Conservation (phyloP, 2,113 vertebrate genomes). For the Catagonus wagneri region DNA sequence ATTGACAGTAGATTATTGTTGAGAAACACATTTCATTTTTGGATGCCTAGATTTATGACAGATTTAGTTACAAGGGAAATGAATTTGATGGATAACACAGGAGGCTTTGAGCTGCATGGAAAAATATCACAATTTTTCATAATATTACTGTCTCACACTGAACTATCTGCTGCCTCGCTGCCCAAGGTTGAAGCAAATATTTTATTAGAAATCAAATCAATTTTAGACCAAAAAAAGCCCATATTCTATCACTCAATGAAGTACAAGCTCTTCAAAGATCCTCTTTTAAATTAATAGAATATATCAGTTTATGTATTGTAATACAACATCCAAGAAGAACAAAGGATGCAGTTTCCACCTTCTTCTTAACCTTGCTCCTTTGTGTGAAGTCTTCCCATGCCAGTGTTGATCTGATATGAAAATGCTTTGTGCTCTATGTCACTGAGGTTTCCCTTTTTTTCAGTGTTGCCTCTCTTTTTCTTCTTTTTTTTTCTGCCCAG, state of each 20-base stretch:
- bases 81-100: conserved; percentile 65
- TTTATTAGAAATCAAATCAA: conserved; percentile 76
- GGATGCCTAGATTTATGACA: conserved; percentile 67
- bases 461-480: background rate
- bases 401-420: conserved; percentile 15
- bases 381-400: background rate
- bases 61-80: conserved; percentile 74
- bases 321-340: conserved; percentile 54
- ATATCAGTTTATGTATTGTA: conserved; percentile 63
- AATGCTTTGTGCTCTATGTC: background rate
- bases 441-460: background rate
- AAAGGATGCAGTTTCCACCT: conserved; percentile 47
- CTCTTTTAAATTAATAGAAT: conserved; percentile 74
- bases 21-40: conserved; percentile 72
- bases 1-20: conserved; percentile 70
- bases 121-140: conserved; percentile 58
- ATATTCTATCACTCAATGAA: conserved; percentile 63
- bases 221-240: conserved; percentile 71
- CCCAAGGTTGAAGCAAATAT: conserved; percentile 61
- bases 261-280: conserved; percentile 56
- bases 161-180: conserved; percentile 4
- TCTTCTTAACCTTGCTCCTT: conserved; percentile 67
- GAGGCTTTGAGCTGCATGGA: conserved; percentile 52
- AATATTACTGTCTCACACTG: conserved; percentile 57
- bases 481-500: background rate